Evolutionary conservation across 2,797 vertebrate species (phyloP).

Genomic region (Pelobates cultripes): DNA sequence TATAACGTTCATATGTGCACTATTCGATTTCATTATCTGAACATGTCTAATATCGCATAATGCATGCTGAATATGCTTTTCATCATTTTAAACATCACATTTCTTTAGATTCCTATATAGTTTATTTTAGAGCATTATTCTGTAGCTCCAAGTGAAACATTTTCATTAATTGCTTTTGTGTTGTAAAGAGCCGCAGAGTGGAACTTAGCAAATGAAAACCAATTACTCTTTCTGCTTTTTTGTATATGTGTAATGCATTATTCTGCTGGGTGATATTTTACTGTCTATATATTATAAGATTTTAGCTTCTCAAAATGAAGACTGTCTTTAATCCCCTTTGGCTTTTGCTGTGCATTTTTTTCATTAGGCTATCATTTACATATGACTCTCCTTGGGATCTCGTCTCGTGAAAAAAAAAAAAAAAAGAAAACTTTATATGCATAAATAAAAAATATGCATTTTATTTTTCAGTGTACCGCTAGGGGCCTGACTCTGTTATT

Average conservation of each 20-base stretch:
- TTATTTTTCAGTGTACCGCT: constrained; percentile 48
- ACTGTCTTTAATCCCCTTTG: constrained; percentile 36
- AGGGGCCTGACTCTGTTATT: constrained; percentile 47
- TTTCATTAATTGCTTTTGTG: constrained; percentile 56
- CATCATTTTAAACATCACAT: constrained; percentile 6
- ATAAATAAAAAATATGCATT: constrained; percentile 53
- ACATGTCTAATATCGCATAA: background rate
- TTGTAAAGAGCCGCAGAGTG: constrained; percentile 52
- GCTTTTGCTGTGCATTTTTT: constrained; percentile 40
- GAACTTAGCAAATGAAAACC: constrained; percentile 55
- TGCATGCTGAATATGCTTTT: background rate
- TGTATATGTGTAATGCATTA: constrained; percentile 50
- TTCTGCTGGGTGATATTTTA: constrained; percentile 50
- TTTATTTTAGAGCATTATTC: constrained; percentile 50
- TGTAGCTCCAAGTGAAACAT: constrained; percentile 51
- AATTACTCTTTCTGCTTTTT: constrained; percentile 52
- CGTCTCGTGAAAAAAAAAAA: constrained; percentile 32
- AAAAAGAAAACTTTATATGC: constrained; percentile 26
- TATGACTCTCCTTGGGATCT: constrained; percentile 38
- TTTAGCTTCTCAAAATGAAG: constrained; percentile 44
- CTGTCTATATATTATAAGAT: constrained; percentile 22
- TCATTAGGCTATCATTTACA: constrained; percentile 47
- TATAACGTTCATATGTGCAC: background rate
- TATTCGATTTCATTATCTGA: background rate
- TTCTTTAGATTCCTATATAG: constrained; percentile 24